Evolutionary conservation across 2,888 invertebrate species (phyloP).

Genomic region (Junonia oenone): DNA sequence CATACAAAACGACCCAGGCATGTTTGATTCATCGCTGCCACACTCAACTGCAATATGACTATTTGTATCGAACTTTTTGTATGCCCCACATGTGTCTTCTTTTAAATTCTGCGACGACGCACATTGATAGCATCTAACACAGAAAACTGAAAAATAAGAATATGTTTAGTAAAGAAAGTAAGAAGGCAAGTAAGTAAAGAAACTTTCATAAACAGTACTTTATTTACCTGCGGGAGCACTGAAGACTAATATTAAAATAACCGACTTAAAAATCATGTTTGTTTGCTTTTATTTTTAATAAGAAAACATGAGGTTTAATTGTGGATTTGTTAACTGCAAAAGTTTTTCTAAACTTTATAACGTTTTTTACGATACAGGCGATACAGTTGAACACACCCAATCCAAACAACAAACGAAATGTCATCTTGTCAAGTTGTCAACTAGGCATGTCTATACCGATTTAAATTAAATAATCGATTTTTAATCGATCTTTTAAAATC

Average conservation of each 20-base stretch:
- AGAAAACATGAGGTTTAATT: background rate
- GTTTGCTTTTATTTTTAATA: background rate
- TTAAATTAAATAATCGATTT: too few relatives aligned
- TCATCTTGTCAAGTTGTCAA: too few relatives aligned
- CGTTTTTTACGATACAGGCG: too few relatives aligned
- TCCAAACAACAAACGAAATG: too few relatives aligned
- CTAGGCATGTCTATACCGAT: too few relatives aligned
- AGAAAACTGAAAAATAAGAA: constrained; percentile 73
- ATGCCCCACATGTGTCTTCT: constrained; percentile 94
- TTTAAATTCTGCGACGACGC: constrained; percentile 89
- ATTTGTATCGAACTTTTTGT: constrained; percentile 89
- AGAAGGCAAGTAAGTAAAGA: too few relatives aligned
- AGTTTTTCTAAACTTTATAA: background rate
- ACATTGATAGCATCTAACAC: constrained; percentile 96
- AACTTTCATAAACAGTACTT: background rate
- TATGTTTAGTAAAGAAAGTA: background rate
- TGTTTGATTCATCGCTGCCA: constrained; percentile 94
- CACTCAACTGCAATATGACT: constrained; percentile 95
- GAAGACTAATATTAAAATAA: constrained; percentile 1
- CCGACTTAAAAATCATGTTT: constrained; percentile 14
- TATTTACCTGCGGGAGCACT: constrained; percentile 19
- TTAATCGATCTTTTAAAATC: too few relatives aligned
- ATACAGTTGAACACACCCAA: too few relatives aligned
- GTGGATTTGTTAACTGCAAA: background rate
- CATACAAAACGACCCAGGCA: constrained; percentile 97